phyloP scores from a whole-genome alignment of 2,888 invertebrate species.

The Acleris laterana region DNA sequence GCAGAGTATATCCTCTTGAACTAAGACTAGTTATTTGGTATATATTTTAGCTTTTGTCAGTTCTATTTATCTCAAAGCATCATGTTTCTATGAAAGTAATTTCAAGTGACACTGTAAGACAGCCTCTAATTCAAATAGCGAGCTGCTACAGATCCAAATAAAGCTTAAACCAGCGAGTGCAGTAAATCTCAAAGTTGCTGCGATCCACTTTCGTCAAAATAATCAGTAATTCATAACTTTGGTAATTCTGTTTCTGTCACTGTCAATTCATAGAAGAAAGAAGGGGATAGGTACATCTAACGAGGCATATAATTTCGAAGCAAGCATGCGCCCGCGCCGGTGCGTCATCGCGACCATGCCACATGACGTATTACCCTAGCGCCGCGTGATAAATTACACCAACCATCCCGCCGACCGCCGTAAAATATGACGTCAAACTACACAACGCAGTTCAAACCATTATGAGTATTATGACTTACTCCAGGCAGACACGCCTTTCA shows the following conservation, averaged over 20 bases:
- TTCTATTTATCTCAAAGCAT: too few species aligned
- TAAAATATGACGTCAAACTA: constrained; percentile 10
- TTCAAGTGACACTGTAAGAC: too few species aligned
- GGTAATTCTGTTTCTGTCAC: not conserved
- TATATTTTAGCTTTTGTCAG: too few species aligned
- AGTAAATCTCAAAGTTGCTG: constrained; percentile 32
- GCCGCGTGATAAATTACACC: not conserved
- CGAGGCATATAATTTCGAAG: too few species aligned
- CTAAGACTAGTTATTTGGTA: too few species aligned
- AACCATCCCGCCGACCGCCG: not conserved
- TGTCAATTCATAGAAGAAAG: too few species aligned
- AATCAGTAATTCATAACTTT: not conserved
- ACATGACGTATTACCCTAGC: constrained; percentile 5
- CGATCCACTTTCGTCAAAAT: constrained; percentile 58
- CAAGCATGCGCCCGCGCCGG: not conserved
- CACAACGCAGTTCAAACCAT: not conserved
- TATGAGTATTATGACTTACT: constrained; percentile 6
- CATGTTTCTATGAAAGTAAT: too few species aligned
- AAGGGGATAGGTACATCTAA: too few species aligned
- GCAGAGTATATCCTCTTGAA: too few species aligned
- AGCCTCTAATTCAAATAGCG: constrained; percentile 7
- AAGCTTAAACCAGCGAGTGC: constrained; percentile 8
- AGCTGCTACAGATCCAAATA: constrained; percentile 13
- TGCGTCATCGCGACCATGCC: not conserved
- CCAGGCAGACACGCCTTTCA: constrained; percentile 22